These are phyloP conservation scores for Teinopalpus imperialis DNA, from an alignment of 2,888 invertebrate species.

Conservation along the genomic window DNA sequence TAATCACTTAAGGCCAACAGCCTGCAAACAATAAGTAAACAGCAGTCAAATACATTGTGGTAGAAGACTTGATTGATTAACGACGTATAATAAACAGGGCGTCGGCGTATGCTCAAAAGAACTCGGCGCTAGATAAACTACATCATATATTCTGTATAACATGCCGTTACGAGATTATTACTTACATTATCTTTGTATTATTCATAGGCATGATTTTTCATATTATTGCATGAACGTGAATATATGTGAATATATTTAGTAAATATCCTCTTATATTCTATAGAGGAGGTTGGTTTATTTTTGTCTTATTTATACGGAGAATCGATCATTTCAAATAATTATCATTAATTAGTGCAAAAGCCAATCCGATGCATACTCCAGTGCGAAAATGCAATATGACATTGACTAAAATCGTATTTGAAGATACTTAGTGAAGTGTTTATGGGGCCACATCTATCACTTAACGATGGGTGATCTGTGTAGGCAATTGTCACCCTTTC, in stretches of 20 bases:
- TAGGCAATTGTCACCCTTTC: too few species aligned
- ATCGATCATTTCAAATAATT: too few species aligned
- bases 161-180: slow-evolving; percentile 61
- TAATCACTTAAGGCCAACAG: background rate
- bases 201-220: slow-evolving; percentile 71
- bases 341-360: too few species aligned
- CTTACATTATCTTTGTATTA: slow-evolving; percentile 64
- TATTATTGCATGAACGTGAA: slow-evolving; percentile 55
- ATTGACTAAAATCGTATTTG: too few species aligned
- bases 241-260: slow-evolving; percentile 49
- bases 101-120: slow-evolving; percentile 20
- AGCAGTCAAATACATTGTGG: slow-evolving; percentile 10
- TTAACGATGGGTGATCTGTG: too few species aligned
- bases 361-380: too few species aligned
- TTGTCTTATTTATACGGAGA: too few species aligned
- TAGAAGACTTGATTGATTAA: slow-evolving; percentile 22
- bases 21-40: slow-evolving; percentile 16
- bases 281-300: too few species aligned
- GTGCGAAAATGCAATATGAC: too few species aligned
- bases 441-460: too few species aligned
- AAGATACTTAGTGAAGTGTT: too few species aligned
- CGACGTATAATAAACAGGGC: slow-evolving; percentile 20
- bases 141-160: slow-evolving; percentile 47
- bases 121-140: slow-evolving; percentile 30
- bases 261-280: background rate